phyloP scores from a whole-genome alignment of 2,888 invertebrate species.

The Phasia obesa region DNA sequence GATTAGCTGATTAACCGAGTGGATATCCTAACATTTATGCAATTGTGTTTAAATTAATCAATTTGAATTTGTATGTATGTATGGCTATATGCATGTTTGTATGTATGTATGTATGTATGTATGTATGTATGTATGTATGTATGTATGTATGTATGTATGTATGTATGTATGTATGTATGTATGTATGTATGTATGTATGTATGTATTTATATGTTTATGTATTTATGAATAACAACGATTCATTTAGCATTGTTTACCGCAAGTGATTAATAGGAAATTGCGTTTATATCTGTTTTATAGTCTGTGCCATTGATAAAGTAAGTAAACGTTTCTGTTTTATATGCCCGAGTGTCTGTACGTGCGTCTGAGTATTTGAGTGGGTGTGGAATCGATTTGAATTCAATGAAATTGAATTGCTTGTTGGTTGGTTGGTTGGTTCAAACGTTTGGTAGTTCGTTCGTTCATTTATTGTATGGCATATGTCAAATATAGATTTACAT shows the following conservation, averaged over 20 bases:
- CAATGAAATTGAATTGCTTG: constrained; percentile 58
- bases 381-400: constrained; percentile 64
- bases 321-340: constrained; percentile 38
- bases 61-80: too few relatives aligned
- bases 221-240: constrained; percentile 49
- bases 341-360: constrained; percentile 39
- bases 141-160: too few relatives aligned
- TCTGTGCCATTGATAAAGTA: constrained; percentile 57
- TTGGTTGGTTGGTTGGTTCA: constrained; percentile 50
- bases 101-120: too few relatives aligned
- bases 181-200: background rate
- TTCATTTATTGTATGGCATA: constrained; percentile 60
- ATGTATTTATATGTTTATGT: background rate
- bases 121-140: too few relatives aligned
- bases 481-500: constrained; percentile 50
- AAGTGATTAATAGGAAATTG: constrained; percentile 70
- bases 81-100: too few relatives aligned
- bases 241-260: constrained; percentile 66
- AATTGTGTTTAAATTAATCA: too few relatives aligned
- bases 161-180: too few relatives aligned
- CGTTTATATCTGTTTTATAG: constrained; percentile 61
- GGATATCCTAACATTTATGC: too few relatives aligned
- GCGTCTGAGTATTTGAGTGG: constrained; percentile 45
- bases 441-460: constrained; percentile 5
- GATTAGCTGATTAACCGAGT: too few relatives aligned